Evolutionary conservation across 2,797 vertebrate genomes (phyloP).

Genomic region (Artibeus lituratus): DNA sequence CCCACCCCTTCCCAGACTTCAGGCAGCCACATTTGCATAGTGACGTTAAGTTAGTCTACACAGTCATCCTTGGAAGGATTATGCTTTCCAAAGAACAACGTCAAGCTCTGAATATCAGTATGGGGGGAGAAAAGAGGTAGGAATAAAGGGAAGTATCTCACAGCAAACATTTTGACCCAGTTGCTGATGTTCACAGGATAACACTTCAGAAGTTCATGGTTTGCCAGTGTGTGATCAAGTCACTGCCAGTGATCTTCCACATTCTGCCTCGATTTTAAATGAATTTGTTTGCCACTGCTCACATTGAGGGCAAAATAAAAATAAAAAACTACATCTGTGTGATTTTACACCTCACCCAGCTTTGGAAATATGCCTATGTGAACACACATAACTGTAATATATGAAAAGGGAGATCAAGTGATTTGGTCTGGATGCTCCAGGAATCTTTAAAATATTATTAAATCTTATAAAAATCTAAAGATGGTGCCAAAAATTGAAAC

Average conservation of each 20-base stretch:
- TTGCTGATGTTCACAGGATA: not conserved
- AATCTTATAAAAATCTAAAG: not conserved
- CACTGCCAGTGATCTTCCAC: not conserved
- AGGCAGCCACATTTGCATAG: too few species aligned
- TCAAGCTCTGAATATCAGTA: not conserved
- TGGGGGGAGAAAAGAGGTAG: not conserved
- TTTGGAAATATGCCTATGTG: not conserved
- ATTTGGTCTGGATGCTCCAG: not conserved
- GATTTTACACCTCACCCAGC: not conserved
- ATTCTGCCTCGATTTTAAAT: not conserved
- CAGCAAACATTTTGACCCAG: not conserved
- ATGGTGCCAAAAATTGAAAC: not conserved
- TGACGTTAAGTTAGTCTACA: not conserved
- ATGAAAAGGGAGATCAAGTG: not conserved
- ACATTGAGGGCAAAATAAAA: not conserved
- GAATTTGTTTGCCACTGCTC: not conserved
- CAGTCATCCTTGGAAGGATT: not conserved
- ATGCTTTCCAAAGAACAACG: not conserved
- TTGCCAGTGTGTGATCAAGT: not conserved
- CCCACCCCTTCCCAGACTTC: not conserved
- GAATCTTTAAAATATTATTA: not conserved
- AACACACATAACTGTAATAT: not conserved
- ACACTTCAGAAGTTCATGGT: not conserved
- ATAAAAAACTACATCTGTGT: not conserved
- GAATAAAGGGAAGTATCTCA: not conserved